Conservation (phyloP, 2,888 invertebrate species). For the Habroteleia sp. region DNA sequence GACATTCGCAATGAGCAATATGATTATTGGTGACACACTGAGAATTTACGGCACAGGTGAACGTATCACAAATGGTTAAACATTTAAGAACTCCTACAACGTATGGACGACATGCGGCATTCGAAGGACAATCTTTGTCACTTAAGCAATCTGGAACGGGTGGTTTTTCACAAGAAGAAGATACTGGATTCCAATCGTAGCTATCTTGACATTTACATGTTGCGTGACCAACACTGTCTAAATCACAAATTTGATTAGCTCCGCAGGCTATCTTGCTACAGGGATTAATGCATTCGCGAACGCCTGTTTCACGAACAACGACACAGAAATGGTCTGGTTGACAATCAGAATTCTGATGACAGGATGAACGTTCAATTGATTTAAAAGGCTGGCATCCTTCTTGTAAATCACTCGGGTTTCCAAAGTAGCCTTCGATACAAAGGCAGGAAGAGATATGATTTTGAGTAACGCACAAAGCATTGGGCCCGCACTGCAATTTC, state of each 20-base stretch:
- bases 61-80: conserved; percentile 88
- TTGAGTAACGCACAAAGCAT: conserved; percentile 91
- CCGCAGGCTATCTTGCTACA: conserved; percentile 92
- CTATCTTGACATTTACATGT: conserved; percentile 90
- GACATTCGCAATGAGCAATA: conserved; percentile 91
- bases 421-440: conserved; percentile 90
- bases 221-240: conserved; percentile 86
- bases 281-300: conserved; percentile 88
- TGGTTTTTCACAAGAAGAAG: conserved; percentile 91
- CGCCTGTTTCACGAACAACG: conserved; percentile 83
- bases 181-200: conserved; percentile 91
- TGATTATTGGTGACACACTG: conserved; percentile 89
- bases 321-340: conserved; percentile 87
- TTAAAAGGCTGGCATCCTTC: conserved; percentile 90
- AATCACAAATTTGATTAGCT: conserved; percentile 89
- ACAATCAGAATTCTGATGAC: conserved; percentile 88
- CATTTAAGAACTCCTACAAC: conserved; percentile 93
- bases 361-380: conserved; percentile 83
- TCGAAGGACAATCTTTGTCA: conserved; percentile 87
- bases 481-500: conserved; percentile 94
- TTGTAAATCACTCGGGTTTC: conserved; percentile 90
- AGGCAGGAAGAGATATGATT: conserved; percentile 93
- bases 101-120: conserved; percentile 90
- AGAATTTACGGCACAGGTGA: conserved; percentile 92
- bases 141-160: conserved; percentile 90